Base-by-base conservation (phyloP, 1,140 invertebrate genomes). In the Drosophila nannoptera region DNA sequence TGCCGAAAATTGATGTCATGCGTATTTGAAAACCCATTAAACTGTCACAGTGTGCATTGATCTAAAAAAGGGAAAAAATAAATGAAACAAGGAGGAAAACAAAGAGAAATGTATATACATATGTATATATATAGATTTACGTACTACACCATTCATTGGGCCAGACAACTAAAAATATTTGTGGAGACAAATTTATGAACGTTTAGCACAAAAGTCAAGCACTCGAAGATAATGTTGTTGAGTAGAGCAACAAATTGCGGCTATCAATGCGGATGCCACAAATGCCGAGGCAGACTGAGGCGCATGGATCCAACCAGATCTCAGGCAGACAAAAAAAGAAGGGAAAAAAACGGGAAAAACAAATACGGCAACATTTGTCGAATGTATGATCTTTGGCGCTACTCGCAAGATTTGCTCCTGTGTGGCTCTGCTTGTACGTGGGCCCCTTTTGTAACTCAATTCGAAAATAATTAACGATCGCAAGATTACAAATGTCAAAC, bases 381-480 rank as follows among this genome's bases (percentile, higher is more conserved):
- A 73, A 64, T 77, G 61, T 69, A 42, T 74, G 78, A 83, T 83
- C 73, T 86, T 75, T 86, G 62, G 60, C 61, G 45, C 43, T 11
- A 35, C 33, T 49, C 56, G 6, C 22, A 12, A 55, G n/a, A 7
- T 43, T 53, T 60, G 54, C 67, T 73, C 48, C 65, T 78, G 65
- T 65, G 75, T 70, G 75, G 72, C 70, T 63, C 58, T 64, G 62
- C 2, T 36, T 46, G 16, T 42, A 46, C 36, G 38, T 33, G 58
- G 9, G 48, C 46, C 53, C 53, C 45, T 31, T 62, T 75, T 73
- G 82, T 82, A 78, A 76, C 87, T 81, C 80, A 88, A 88, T 88
- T 88, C 87, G 75, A 78, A 88, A 88, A 88, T 87, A 88, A 88
- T 88, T 88, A 88, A 88, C 87, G 87, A 88, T 88, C 87, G 53